Evolutionary conservation across 2,797 vertebrate genomes (phyloP).

Genomic region (Gymnodraco acuticeps): DNA sequence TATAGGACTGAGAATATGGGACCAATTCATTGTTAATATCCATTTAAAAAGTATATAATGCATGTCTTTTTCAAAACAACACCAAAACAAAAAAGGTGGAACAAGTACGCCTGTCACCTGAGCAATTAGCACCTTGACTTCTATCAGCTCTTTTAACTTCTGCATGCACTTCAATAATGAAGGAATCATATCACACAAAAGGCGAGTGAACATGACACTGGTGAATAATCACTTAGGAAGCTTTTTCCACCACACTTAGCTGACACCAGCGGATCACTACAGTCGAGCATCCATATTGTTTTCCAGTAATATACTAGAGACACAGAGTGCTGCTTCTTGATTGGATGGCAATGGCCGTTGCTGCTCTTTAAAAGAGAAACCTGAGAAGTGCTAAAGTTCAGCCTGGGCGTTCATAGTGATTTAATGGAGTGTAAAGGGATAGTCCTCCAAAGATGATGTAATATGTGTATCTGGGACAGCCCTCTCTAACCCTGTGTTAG

Average conservation of each 20-base stretch:
- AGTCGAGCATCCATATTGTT: slow-evolving; percentile 1
- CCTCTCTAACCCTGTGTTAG: slow-evolving; percentile 37
- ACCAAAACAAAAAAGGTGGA: background rate
- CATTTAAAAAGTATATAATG: background rate
- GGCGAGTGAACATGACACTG: background rate
- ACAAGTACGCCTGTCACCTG: background rate
- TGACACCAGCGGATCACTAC: slow-evolving; percentile 3
- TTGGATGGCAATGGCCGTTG: slow-evolving; percentile 37
- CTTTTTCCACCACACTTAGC: background rate
- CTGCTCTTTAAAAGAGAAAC: slow-evolving; percentile 59
- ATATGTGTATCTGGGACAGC: slow-evolving; percentile 63
- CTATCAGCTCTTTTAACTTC: background rate
- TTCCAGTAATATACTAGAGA: background rate
- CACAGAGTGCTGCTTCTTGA: slow-evolving; percentile 13
- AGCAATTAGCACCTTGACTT: background rate
- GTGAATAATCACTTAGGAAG: background rate
- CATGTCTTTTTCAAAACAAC: background rate
- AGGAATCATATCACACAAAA: background rate
- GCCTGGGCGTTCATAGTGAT: slow-evolving; percentile 47
- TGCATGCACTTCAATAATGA: background rate
- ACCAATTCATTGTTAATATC: background rate
- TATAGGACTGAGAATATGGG: no score
- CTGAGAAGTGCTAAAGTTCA: slow-evolving; percentile 61
- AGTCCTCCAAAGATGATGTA: slow-evolving; percentile 63
- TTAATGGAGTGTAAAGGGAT: slow-evolving; percentile 72